A percentile compares a stretch with the other conserved stretches of the same genome.
Conservation (phyloP, 2,113 vertebrate species). For the Hyla sarda region DNA sequence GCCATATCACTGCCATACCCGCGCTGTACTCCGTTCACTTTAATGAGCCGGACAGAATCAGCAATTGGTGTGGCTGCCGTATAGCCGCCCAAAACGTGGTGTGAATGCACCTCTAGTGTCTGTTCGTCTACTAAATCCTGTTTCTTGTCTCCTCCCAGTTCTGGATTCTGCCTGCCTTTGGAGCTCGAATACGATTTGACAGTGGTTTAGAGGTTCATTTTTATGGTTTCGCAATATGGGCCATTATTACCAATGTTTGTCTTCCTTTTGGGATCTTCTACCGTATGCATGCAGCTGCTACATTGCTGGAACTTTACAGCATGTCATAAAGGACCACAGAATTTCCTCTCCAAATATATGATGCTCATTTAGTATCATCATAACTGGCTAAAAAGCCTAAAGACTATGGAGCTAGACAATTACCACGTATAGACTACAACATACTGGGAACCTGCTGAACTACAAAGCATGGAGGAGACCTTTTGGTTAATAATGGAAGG, state of each 20-base stretch:
- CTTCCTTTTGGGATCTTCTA: conserved; percentile 84
- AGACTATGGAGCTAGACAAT: not conserved
- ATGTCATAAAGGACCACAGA: conserved; percentile 63
- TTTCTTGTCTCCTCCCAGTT: conserved; percentile 66
- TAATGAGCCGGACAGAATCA: too few relatives aligned
- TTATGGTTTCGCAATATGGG: conserved; percentile 75
- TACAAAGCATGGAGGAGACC: not conserved
- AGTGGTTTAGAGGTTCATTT: conserved; percentile 70
- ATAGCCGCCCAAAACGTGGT: too few relatives aligned
- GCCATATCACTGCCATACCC: too few relatives aligned
- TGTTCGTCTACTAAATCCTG: not conserved
- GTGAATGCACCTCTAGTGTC: too few relatives aligned
- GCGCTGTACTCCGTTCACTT: too few relatives aligned
- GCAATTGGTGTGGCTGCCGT: too few relatives aligned
- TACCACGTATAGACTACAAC: not conserved
- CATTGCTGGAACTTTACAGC: conserved; percentile 78
- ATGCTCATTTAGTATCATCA: not conserved
- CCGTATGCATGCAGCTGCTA: conserved; percentile 81
- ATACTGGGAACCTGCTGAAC: not conserved
- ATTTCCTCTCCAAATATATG: not conserved
- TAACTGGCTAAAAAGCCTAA: too few relatives aligned
- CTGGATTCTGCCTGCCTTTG: conserved; percentile 83
- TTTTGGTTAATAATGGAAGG: not conserved
- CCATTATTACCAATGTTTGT: conserved; percentile 75
- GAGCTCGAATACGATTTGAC: conserved; percentile 80